phyloP scores from a whole-genome alignment of 2,113 vertebrate genomes.

The Aythya baeri region DNA sequence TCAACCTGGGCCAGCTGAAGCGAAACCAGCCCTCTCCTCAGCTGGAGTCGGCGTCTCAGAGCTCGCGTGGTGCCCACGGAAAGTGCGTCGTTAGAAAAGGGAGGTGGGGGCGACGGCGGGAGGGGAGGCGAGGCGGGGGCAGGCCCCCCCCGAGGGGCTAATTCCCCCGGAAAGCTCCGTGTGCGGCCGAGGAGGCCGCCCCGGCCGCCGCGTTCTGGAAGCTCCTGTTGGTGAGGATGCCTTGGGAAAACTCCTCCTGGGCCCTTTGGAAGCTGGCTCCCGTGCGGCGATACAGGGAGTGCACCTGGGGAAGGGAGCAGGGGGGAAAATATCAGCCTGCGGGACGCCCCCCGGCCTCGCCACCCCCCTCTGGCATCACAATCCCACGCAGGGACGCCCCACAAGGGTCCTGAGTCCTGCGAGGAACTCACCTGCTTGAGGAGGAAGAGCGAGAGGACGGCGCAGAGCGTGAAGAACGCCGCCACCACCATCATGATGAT shows the following conservation, averaged over 20 bases:
- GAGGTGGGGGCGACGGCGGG: neutral
- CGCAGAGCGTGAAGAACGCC: constrained; percentile 89
- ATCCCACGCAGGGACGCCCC: no score
- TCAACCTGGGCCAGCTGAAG: neutral
- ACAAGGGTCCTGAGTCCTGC: no score
- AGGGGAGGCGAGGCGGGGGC: constrained; percentile 16
- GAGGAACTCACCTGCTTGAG: constrained; percentile 88
- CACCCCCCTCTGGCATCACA: no score
- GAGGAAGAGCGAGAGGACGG: constrained; percentile 84
- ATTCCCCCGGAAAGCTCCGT: constrained; percentile 82
- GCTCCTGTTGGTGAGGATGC: constrained; percentile 86
- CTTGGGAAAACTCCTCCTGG: constrained; percentile 93
- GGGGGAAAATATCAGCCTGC: fast-evolving
- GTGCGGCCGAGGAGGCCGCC: constrained; percentile 84
- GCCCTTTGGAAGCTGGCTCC: constrained; percentile 96
- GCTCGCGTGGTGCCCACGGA: constrained; percentile 28
- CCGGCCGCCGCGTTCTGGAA: constrained; percentile 84
- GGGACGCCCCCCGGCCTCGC: no score
- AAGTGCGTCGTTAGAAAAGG: constrained; percentile 52
- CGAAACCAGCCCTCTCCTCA: neutral
- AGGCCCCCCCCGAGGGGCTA: neutral
- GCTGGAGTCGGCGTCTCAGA: constrained; percentile 13
- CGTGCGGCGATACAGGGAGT: constrained; percentile 89
- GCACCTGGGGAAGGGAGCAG: constrained; percentile 78
- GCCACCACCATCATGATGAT: constrained; percentile 97